Base-by-base conservation (phyloP, 2,797 vertebrate genomes). In the Acanthiza pusilla region DNA sequence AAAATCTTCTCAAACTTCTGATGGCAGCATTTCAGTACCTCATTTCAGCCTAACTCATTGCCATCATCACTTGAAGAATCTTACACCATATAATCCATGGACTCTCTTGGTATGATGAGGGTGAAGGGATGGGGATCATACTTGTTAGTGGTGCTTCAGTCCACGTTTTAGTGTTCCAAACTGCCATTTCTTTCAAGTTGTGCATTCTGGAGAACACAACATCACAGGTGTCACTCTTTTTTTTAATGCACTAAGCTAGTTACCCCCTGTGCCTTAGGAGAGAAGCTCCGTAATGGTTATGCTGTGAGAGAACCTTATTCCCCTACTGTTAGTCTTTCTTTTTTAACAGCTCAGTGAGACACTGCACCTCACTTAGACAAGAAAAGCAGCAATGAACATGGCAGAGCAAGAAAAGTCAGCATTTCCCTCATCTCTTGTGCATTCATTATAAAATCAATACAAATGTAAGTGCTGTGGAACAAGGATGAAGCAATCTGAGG, bases 371-470 rank as follows among this genome's bases (percentile, higher is more conserved):
- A 30, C 10, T 61, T 20, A 26, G 12, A 48, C 30, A 43, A 51
- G 66, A n/a, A 53, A 86, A 81, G 27, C 54, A 73, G 65, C 40
- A 42, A 23, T 30, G 74, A 43, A 63, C 3, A 9, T 50, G 45
- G 60, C 63, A 84, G 55, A 73, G 57, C 48, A 88, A 84, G 76
- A 77, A 36, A 83, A 63, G 40, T 55, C 80, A 72, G 63, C 45
- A 51, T 13, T 86, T 80, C 25, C 10, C 78, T 91, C 36, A 54
- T 86, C 60, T 88, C 45, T 8, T 36, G 54, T 70, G 65, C 63
- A 75, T 87, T 95, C 61, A 40, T 96, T 82, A 77, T 62, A 72
- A 91, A 95, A 96, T 88, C 91, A 90, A 78, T 87, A 85, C 53
- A 74, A 65, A 73, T 77, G 18, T 40, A 77, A 88, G 89, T 43